Percentiles rank a stretch among this genome's conserved stretches.
These are phyloP conservation scores for Gobiocypris rarus DNA, from an alignment of 2,113 vertebrate genomes.

Conservation along the genomic window DNA sequence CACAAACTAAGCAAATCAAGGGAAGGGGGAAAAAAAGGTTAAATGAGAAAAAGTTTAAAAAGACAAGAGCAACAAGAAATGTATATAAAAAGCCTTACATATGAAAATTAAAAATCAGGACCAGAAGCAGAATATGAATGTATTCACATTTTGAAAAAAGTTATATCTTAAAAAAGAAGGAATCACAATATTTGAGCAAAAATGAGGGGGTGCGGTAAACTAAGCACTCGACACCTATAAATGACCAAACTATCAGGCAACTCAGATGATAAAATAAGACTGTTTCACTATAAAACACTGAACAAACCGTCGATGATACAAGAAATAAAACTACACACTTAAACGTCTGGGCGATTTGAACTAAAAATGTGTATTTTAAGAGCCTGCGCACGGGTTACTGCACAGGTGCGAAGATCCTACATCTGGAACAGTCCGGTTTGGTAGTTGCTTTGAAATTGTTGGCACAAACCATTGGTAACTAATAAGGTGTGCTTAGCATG, in stretches of 20 bases:
- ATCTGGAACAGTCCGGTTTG: conserved; percentile 12
- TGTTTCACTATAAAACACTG: conserved; percentile 34
- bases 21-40: neutral
- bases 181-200: conserved; percentile 18
- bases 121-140: neutral
- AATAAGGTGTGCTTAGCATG: conserved; percentile 9
- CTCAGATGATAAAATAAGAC: conserved; percentile 9
- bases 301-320: neutral
- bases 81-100: conserved; percentile 4
- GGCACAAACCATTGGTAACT: conserved; percentile 17
- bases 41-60: neutral
- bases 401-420: neutral
- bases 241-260: conserved; percentile 19
- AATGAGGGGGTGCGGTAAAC: conserved; percentile 7
- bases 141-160: conserved; percentile 21
- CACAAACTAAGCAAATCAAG: conserved; percentile 10
- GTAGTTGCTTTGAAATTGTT: conserved; percentile 3
- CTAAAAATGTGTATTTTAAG: neutral
- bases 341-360: neutral
- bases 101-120: neutral
- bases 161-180: neutral
- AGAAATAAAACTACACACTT: conserved; percentile 7
- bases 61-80: neutral
- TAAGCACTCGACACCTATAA: conserved; percentile 5
- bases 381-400: neutral